Conservation (phyloP, 2,797 vertebrate species). For the Taenioides sp. region DNA sequence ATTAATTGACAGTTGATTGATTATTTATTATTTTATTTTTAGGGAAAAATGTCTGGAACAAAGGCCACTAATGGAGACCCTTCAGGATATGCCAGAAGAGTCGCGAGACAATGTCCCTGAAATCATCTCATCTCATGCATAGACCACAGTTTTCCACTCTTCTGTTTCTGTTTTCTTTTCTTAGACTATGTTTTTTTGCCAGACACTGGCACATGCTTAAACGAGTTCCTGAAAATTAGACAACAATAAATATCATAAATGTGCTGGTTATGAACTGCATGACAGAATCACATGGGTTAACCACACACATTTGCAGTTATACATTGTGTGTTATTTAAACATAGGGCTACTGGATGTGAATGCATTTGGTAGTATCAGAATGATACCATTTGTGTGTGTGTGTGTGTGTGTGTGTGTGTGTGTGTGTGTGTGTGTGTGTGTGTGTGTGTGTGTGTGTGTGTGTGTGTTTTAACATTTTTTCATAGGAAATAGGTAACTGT, state of each 20-base stretch:
- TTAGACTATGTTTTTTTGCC: not conserved
- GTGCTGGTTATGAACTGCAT: not conserved
- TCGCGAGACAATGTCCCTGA: conserved; percentile 34
- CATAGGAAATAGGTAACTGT: not conserved
- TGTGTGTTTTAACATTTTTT: not conserved
- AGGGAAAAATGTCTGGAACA: conserved; percentile 67
- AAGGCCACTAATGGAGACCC: conserved; percentile 41
- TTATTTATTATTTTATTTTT: not conserved
- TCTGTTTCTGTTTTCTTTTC: not conserved
- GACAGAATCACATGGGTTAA: not conserved
- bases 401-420: not conserved
- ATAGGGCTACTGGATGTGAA: not conserved
- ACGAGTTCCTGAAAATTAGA: not conserved
- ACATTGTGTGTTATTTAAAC: not conserved
- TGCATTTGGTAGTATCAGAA: not conserved
- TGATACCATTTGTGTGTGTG: not conserved
- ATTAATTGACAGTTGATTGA: not conserved
- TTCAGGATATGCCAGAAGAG: conserved; percentile 58
- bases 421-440: not conserved
- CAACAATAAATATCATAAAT: not conserved
- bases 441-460: no score
- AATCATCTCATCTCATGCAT: conserved; percentile 10
- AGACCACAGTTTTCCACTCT: conserved; percentile 1
- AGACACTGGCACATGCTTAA: not conserved
- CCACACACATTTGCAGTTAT: not conserved